Conservation (phyloP, 1,140 invertebrate genomes). For the Mactra quadrangularis region DNA sequence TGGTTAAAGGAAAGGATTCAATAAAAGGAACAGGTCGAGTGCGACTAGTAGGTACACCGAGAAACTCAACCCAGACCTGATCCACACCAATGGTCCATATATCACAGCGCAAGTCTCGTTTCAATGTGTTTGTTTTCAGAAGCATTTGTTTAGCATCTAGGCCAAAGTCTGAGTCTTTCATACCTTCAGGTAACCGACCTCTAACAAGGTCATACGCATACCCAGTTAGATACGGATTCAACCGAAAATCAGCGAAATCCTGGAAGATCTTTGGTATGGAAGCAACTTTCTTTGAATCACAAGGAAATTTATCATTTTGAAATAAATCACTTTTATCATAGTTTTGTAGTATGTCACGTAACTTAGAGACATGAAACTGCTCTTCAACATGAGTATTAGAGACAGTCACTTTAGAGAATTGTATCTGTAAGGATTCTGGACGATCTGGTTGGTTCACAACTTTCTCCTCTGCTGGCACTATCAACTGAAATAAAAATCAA, state of each 20-base stretch:
- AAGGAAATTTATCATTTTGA: slow-evolving; percentile 90
- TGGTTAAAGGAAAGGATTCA: slow-evolving; percentile 94
- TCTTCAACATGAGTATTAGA: slow-evolving; percentile 91
- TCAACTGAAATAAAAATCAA: slow-evolving; percentile 73
- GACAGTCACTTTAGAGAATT: slow-evolving; percentile 90
- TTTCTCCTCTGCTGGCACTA: slow-evolving; percentile 86
- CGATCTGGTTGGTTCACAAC: slow-evolving; percentile 90
- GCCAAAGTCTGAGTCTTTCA: slow-evolving; percentile 47
- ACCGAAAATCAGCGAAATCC: slow-evolving; percentile 67
- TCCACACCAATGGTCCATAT: slow-evolving; percentile 95
- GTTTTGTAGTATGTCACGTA: slow-evolving; percentile 89
- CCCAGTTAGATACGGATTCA: slow-evolving; percentile 71
- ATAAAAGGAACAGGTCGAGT: slow-evolving; percentile 92
- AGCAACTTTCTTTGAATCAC: slow-evolving; percentile 86
- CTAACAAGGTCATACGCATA: slow-evolving; percentile 59
- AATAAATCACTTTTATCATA: slow-evolving; percentile 90
- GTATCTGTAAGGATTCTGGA: slow-evolving; percentile 91
- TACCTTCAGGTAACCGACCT: slow-evolving; percentile 35
- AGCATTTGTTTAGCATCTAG: slow-evolving; percentile 84
- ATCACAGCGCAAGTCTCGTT: slow-evolving; percentile 86
- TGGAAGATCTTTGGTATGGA: slow-evolving; percentile 87
- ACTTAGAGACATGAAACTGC: slow-evolving; percentile 87
- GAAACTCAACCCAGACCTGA: slow-evolving; percentile 97
- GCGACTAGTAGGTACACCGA: slow-evolving; percentile 88
- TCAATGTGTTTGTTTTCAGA: slow-evolving; percentile 89